Conservation (phyloP, 2,113 vertebrate species). For the Eudyptes chrysolophus region DNA sequence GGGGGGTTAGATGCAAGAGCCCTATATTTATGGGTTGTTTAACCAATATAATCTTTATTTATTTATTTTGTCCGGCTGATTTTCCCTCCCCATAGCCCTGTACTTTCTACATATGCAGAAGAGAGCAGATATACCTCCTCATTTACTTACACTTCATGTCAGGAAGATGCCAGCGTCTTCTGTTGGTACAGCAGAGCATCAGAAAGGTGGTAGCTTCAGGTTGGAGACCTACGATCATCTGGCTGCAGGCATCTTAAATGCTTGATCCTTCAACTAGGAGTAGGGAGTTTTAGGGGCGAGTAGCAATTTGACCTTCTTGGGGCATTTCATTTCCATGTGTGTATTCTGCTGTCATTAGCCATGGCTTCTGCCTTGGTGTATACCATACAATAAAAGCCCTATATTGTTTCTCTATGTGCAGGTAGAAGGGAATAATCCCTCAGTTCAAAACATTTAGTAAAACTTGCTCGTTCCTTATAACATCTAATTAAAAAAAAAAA, state of each 20-base stretch:
- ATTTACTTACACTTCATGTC: rapidly evolving
- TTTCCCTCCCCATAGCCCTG: background rate
- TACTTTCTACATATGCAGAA: background rate
- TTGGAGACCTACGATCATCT: rapidly evolving
- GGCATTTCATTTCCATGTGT: background rate
- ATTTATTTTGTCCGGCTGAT: no score
- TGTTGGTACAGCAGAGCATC: background rate
- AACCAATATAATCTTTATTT: no score
- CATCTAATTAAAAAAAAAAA: background rate
- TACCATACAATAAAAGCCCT: background rate
- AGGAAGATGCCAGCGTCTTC: background rate
- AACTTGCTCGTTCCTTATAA: background rate
- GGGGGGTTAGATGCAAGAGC: background rate
- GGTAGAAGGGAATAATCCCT: background rate
- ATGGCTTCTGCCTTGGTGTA: background rate
- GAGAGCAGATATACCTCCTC: background rate
- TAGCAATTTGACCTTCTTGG: background rate
- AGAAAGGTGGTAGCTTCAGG: background rate
- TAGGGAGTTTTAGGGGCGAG: rapidly evolving
- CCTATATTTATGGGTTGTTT: rapidly evolving
- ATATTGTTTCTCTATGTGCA: rapidly evolving
- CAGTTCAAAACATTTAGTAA: background rate
- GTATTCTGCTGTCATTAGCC: background rate
- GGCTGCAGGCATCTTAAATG: background rate
- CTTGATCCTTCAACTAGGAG: background rate